Base-by-base conservation (phyloP, 2,888 invertebrate species). In the Mesorhabditis belari region DNA sequence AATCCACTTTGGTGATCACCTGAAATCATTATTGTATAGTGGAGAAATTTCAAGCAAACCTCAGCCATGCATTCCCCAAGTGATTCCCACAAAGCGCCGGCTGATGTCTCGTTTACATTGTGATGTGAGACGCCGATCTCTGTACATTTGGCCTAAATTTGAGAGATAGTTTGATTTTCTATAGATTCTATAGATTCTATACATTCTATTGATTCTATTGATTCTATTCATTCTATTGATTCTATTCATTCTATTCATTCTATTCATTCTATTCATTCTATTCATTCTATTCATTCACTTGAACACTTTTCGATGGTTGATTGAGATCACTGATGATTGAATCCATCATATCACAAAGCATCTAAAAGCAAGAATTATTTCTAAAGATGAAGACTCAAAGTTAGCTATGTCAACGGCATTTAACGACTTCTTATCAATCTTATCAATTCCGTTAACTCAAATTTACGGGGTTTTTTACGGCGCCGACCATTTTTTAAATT, bases 31-130 rank as follows among this genome's bases (percentile, higher is more conserved):
- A 1, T 51, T n/a, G 21, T 17, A 1, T 21, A 17, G 23, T 44
- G 44, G 44, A 44, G 44, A 9, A n/a, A 12, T 44, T 9, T n/a
- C 44, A 44, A 44, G n/a, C 9, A n/a, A 12, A 73, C 69, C 65
- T 79, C 77, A n/a, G 77, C 72, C 35, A 79, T 62, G n/a, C 71
- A 71, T 27, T 76, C 77, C 29, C 77, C 79, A 4, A 79, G 59
- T 23, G 75, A 73, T 58, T 79, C 79, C 74, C 78, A 79, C n/a
- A 78, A 62, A 6, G 61, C 60, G 25, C 70, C 71, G 54, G 70
- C 69, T 26, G 66, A 64, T 52, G 69, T 68, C 29, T 77, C 76
- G 55, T 70, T 71, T 67, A 77, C 69, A 26, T 66, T 66, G 55
- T 71, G 71, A 56, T 79, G 79, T 12, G 69, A 61, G 21, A 73